Evolutionary conservation across 2,888 invertebrate genomes (phyloP).

Genomic region (Andrena praecox): DNA sequence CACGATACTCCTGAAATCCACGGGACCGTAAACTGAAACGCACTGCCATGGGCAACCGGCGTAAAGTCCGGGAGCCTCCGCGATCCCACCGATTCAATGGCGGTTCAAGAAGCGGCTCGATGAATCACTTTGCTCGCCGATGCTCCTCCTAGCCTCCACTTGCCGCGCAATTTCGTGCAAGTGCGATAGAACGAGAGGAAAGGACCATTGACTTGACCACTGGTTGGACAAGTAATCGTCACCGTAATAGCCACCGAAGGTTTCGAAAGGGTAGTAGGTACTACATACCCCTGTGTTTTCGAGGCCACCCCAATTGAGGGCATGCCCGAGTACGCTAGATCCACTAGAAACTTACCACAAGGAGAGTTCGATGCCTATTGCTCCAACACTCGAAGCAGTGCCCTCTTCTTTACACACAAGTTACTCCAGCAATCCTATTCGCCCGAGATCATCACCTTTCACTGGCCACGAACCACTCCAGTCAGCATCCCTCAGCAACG

Average conservation of each 20-base stretch:
- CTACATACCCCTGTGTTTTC: too few species aligned
- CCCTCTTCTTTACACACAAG: not conserved
- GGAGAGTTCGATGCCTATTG: slow-evolving; percentile 15
- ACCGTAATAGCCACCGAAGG: too few species aligned
- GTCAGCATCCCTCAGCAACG: not conserved
- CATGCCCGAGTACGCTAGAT: not conserved
- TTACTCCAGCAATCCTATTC: not conserved
- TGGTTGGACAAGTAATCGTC: not conserved
- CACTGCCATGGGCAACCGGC: slow-evolving; percentile 66
- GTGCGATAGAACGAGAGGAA: not conserved
- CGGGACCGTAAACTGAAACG: slow-evolving; percentile 71
- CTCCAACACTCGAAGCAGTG: slow-evolving; percentile 14
- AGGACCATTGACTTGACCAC: not conserved
- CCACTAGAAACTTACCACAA: slow-evolving; percentile 34
- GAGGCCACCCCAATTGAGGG: too few species aligned
- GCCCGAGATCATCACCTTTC: slow-evolving; percentile 14
- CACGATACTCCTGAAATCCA: slow-evolving; percentile 71
- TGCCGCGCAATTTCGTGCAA: slow-evolving; percentile 14
- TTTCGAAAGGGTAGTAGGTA: too few species aligned
- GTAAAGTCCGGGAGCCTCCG: slow-evolving; percentile 56
- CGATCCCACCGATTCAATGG: slow-evolving; percentile 21
- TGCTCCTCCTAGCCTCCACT: not conserved
- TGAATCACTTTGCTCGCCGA: slow-evolving; percentile 32
- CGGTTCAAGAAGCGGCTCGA: slow-evolving; percentile 27
- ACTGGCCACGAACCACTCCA: slow-evolving; percentile 8